These are phyloP conservation scores for Troides oblongomaculatus DNA, from an alignment of 2,888 invertebrate genomes.

Conservation along the genomic window DNA sequence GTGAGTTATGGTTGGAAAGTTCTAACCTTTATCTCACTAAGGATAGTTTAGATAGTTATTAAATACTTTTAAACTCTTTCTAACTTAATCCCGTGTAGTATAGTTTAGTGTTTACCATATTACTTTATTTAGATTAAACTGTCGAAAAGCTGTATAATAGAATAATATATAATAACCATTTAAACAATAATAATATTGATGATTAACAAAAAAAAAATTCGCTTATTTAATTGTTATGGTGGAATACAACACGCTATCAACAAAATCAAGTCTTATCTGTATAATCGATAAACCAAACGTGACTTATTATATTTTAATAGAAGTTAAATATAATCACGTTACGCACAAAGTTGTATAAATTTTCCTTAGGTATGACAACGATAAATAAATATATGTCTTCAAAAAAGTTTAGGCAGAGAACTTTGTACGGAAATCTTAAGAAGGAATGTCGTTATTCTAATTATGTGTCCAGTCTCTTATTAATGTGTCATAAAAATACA, in stretches of 20 bases:
- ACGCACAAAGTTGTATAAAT: background rate
- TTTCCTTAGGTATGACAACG: background rate
- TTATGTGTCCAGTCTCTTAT: constrained; percentile 11
- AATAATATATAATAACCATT: background rate
- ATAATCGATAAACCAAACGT: constrained; percentile 16
- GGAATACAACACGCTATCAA: constrained; percentile 3
- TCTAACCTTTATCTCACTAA: too few species aligned
- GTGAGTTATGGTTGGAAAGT: too few species aligned
- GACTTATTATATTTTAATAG: constrained; percentile 9
- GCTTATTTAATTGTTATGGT: constrained; percentile 16
- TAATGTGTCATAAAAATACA: background rate
- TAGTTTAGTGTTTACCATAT: too few species aligned
- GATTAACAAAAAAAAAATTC: constrained; percentile 8
- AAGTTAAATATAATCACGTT: constrained; percentile 21
- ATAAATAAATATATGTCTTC: background rate
- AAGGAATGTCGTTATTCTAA: constrained; percentile 43
- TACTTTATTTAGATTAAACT: background rate
- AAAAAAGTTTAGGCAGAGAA: background rate
- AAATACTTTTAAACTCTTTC: too few species aligned
- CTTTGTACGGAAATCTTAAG: constrained; percentile 33
- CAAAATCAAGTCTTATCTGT: constrained; percentile 13
- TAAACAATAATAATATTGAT: constrained; percentile 14
- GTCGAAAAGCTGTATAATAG: background rate
- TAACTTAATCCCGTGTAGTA: too few species aligned
- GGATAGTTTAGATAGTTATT: too few species aligned